These are phyloP conservation scores for Cossypha niveicapilla DNA, from an alignment of 2,797 vertebrate genomes.

Conservation along the genomic window DNA sequence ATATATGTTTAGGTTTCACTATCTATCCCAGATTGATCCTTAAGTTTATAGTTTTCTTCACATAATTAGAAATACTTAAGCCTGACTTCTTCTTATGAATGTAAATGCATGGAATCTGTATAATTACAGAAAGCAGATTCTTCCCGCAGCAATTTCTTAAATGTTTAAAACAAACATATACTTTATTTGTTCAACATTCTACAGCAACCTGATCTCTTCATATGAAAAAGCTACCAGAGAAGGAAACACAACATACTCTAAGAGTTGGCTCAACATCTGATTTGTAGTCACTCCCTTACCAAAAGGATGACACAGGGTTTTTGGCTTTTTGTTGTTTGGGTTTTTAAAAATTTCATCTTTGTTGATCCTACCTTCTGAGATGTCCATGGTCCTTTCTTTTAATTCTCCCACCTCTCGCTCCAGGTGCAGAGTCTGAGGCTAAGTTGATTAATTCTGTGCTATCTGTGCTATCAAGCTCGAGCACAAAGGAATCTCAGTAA, in stretches of 20 bases:
- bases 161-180: background rate
- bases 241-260: background rate
- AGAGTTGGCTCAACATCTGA: background rate
- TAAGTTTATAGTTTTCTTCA: background rate
- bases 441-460: slow-evolving; percentile 70
- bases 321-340: background rate
- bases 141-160: background rate
- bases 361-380: slow-evolving; percentile 70
- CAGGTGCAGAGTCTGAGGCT: slow-evolving; percentile 70
- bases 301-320: background rate
- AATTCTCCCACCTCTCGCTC: slow-evolving; percentile 71
- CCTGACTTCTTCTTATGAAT: background rate
- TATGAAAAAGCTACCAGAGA: background rate
- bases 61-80: background rate
- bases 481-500: slow-evolving; percentile 70
- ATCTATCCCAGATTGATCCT: background rate
- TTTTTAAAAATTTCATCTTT: slow-evolving; percentile 35
- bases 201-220: background rate
- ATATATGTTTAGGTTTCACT: background rate
- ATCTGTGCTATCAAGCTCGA: slow-evolving; percentile 69
- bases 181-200: background rate
- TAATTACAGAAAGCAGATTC: background rate
- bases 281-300: background rate
- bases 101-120: background rate
- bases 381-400: slow-evolving; percentile 70